phyloP scores from a whole-genome alignment of 1,140 invertebrate species.

The Drosophila sproati region DNA sequence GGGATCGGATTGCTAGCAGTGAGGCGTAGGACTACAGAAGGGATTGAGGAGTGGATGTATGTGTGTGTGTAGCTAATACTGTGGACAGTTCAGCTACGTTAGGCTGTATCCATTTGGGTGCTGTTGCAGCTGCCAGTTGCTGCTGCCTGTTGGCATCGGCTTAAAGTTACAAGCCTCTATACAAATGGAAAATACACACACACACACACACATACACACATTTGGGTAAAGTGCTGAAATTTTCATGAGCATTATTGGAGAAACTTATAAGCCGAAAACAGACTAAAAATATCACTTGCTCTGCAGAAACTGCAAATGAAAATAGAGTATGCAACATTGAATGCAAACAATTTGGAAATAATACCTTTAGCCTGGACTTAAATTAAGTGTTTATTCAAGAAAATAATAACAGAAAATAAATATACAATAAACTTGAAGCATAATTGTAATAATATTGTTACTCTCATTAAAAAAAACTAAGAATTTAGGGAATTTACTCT shows the following conservation, averaged over 20 bases:
- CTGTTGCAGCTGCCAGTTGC: conserved; percentile 69
- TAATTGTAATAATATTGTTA: no score
- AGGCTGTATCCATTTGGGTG: conserved; percentile 36
- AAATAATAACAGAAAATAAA: no score
- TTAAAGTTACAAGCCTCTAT: conserved; percentile 54
- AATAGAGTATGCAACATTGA: no score
- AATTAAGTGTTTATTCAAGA: no score
- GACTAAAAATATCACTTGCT: no score
- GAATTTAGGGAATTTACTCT: no score
- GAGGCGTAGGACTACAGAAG: not conserved
- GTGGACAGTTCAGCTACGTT: conserved; percentile 66
- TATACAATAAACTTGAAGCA: no score
- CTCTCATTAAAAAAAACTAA: no score
- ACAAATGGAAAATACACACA: conserved; percentile 11
- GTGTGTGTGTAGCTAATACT: conserved; percentile 56
- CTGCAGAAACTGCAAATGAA: no score
- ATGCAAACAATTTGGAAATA: no score
- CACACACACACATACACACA: no score
- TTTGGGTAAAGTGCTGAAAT: conserved; percentile 8
- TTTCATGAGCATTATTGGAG: not conserved
- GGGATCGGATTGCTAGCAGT: conserved; percentile 18
- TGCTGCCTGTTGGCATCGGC: conserved; percentile 37
- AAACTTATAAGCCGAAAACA: not conserved
- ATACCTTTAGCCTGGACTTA: no score
- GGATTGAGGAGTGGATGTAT: not conserved